These are phyloP conservation scores for Stenopsyche tienmushanensis DNA, from an alignment of 1,140 invertebrate species.

Conservation along the genomic window DNA sequence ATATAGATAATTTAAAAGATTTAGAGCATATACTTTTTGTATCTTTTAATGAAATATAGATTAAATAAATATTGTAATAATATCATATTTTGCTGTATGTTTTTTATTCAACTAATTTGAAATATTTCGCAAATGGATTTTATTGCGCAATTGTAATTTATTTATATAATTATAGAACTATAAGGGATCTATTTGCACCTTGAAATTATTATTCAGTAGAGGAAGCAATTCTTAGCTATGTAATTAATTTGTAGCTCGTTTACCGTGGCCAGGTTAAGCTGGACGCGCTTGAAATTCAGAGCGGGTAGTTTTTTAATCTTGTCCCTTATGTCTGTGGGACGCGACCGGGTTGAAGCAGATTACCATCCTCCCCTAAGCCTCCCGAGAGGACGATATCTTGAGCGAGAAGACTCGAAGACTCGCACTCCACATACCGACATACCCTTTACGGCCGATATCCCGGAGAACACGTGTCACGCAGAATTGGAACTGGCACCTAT, in stretches of 20 bases:
- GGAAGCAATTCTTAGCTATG: conserved; percentile 15
- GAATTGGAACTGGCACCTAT: conserved; percentile 6
- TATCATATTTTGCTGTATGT: no score
- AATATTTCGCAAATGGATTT: no score
- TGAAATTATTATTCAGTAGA: no score
- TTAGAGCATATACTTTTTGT: no score
- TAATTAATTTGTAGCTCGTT: conserved; percentile 37
- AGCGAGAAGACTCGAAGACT: no score
- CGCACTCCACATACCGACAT: neutral
- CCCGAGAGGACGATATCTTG: neutral
- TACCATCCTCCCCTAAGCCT: conserved; percentile 9
- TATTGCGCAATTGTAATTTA: no score
- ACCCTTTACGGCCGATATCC: neutral
- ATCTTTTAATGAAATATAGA: no score
- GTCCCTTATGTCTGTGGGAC: conserved; percentile 13
- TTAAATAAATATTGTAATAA: no score
- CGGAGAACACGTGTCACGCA: neutral
- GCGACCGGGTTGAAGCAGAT: conserved; percentile 11
- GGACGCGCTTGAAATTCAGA: conserved; percentile 29
- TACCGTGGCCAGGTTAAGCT: conserved; percentile 18
- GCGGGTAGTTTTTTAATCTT: conserved; percentile 36
- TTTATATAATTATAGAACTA: no score
- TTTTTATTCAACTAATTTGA: no score
- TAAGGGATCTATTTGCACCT: no score
- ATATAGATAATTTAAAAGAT: no score